Conservation (phyloP, 2,113 vertebrate species). For the Xiphophorus hellerii region DNA sequence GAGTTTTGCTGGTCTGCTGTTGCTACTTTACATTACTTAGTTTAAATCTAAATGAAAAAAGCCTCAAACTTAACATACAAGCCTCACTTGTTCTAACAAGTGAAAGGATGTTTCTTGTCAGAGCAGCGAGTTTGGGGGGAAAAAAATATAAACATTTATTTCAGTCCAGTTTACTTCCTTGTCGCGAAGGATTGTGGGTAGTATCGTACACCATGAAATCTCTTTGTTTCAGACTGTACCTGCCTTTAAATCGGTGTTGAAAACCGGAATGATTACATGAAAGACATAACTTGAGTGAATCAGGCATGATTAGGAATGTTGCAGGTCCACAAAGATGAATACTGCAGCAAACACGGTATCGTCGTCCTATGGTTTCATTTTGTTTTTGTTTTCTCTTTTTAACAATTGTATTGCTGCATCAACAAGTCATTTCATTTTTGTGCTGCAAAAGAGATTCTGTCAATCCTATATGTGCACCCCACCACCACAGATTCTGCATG, state of each 20-base stretch:
- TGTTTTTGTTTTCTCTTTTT: background rate
- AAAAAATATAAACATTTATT: background rate
- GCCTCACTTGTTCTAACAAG: background rate
- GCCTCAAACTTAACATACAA: too few relatives aligned
- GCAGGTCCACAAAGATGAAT: background rate
- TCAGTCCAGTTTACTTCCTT: background rate
- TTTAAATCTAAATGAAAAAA: too few relatives aligned
- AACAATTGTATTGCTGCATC: background rate
- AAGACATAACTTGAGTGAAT: background rate
- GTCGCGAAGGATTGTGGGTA: background rate
- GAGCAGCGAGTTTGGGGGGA: background rate
- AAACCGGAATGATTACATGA: conserved; percentile 4
- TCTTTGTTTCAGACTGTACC: background rate
- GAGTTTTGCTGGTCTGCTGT: background rate
- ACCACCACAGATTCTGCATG: too few relatives aligned
- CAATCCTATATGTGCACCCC: background rate
- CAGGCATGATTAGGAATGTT: background rate
- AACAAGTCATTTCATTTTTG: background rate
- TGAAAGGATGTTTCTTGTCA: background rate
- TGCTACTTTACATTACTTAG: too few relatives aligned
- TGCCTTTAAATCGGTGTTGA: background rate
- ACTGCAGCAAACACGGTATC: background rate
- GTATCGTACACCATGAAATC: background rate
- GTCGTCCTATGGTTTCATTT: too few relatives aligned
- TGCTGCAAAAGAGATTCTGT: background rate